phyloP scores from a whole-genome alignment of 35 echinoderm and acorn worm genomes.

The Ophiothrix spiculata region DNA sequence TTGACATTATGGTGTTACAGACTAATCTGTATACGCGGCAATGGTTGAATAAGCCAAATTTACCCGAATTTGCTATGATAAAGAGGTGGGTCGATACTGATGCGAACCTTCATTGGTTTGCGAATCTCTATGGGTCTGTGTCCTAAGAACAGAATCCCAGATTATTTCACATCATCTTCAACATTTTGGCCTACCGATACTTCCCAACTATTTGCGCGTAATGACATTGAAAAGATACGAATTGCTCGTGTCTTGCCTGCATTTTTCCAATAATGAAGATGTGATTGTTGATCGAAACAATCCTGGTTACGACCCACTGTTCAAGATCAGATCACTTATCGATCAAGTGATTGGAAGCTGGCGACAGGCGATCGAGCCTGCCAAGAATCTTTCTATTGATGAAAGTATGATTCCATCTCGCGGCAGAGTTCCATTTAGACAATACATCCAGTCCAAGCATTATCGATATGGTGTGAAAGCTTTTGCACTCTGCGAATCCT shows the following conservation, averaged over 20 bases:
- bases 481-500: neutral
- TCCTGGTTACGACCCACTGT: neutral
- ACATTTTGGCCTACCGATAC: neutral
- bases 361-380: neutral
- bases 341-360: neutral
- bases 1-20: neutral
- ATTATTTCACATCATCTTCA: neutral
- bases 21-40: neutral
- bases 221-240: neutral
- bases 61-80: neutral
- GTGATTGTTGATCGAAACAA: neutral
- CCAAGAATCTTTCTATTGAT: neutral
- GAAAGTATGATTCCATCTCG: too few relatives aligned
- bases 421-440: neutral
- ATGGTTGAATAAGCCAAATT: neutral
- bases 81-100: neutral
- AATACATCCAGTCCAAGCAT: neutral
- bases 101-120: neutral
- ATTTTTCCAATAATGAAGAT: slow-evolving; percentile 1
- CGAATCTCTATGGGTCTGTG: neutral
- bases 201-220: neutral
- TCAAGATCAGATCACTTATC: neutral
- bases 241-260: neutral
- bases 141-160: neutral
- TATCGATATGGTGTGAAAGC: too few relatives aligned